Evolutionary conservation across 2,113 vertebrate genomes (phyloP), one percentile per base, ranked within the genome.

Genomic region (Mirounga angustirostris): DNA sequence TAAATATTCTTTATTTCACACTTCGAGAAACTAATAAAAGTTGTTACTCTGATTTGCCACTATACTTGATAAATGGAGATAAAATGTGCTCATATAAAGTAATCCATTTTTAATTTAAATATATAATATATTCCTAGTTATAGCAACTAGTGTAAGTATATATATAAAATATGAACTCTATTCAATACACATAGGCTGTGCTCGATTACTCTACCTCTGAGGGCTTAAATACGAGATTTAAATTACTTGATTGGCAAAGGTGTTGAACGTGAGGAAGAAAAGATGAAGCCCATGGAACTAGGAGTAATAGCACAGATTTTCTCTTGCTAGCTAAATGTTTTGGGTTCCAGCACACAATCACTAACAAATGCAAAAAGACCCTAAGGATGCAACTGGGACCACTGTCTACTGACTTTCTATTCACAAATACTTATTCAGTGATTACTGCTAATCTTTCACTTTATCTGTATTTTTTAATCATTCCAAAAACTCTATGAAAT

Each of bases 1-100:
- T 97, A 98, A 98, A 98, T 98, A 98, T 97, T 94, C 80, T 97
- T 97, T 98, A 97, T 93, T 76, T 96, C 61, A 73, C 24, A 96
- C 96, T 98, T 98, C 95, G 93, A 96, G 80, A 98, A 96, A 98
- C 96, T 98, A 89, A 36, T 93, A 98, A 91, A 98, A 98, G 28
- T 94, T 24, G 24, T 69, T 98, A 97, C 81, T 12, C 14, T 95
- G 69, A 97, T 97, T 98, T 98, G 89, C 86, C 89, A 74, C 63
- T 96, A 91, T 95, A 94, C 71, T 91, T 88, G 97, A 91, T 98
- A 97, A 98, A 96, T 59, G 33, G 93, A 98, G 96, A 96, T 98
- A 97, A 93, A 97, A 95, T 71, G 18, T 58, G 9, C 18, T 74
- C n/a, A 79, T 52, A 79, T 80, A 74, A 94, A 88, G 52, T 1